Percentiles rank a stretch among this genome's conserved stretches.
Conservation (phyloP, 2,888 invertebrate genomes). For the Polymixis flavicincta region DNA sequence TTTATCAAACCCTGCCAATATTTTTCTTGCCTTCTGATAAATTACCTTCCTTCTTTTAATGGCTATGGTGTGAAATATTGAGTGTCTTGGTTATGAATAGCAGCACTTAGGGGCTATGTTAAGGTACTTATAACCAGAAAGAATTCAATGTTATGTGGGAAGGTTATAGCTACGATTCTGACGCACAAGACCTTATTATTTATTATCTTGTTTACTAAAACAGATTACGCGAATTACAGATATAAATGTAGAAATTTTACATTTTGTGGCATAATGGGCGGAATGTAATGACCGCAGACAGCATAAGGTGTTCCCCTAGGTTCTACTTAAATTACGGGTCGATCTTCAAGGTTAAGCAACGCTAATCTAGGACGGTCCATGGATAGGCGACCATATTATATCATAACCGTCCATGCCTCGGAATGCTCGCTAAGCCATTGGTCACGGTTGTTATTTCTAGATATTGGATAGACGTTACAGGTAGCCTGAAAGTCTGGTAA, state of each 20-base stretch:
- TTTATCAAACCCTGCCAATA: conserved; percentile 58
- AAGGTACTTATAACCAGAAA: background rate
- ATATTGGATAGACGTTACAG: background rate
- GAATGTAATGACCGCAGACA: too few relatives aligned
- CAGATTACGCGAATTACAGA: background rate
- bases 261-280: too few relatives aligned
- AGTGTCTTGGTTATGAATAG: conserved; percentile 44
- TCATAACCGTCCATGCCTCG: background rate
- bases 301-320: too few relatives aligned
- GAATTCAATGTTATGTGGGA: background rate
- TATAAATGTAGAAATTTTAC: too few relatives aligned
- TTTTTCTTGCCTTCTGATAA: conserved; percentile 48
- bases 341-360: background rate
- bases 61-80: conserved; percentile 47
- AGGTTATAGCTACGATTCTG: background rate
- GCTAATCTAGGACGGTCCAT: background rate
- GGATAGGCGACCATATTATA: background rate
- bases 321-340: too few relatives aligned
- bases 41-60: conserved; percentile 48
- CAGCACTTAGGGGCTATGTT: conserved; percentile 35
- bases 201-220: background rate
- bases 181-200: background rate
- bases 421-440: background rate
- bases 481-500: background rate
- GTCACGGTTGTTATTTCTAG: background rate